A percentile compares a stretch with the other conserved stretches of the same genome.
These are phyloP conservation scores for Myopa tessellatipennis DNA, from an alignment of 2,888 invertebrate species.

Conservation along the genomic window DNA sequence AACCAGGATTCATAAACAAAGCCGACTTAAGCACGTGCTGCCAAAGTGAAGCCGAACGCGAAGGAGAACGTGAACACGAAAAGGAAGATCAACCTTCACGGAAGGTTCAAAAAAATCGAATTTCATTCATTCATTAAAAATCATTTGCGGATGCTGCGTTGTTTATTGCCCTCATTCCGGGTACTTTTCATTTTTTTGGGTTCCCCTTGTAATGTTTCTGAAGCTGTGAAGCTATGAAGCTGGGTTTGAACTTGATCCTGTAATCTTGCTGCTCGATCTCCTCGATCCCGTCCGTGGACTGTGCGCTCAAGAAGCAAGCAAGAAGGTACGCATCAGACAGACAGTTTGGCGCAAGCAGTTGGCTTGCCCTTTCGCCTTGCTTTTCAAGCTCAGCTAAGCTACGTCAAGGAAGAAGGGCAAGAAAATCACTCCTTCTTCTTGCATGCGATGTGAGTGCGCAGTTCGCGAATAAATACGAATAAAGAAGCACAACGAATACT, in stretches of 20 bases:
- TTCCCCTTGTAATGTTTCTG: conserved; percentile 41
- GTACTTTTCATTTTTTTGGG: conserved; percentile 48
- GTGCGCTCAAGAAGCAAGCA: not conserved
- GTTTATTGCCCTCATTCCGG: conserved; percentile 39
- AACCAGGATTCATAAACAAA: conserved; percentile 6
- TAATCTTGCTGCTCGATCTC: conserved; percentile 36
- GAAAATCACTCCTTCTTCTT: too few relatives aligned
- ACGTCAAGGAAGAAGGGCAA: too few relatives aligned
- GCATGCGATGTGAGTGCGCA: too few relatives aligned
- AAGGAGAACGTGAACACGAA: not conserved
- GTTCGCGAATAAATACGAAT: too few relatives aligned
- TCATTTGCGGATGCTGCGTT: conserved; percentile 37
- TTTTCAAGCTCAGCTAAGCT: not conserved
- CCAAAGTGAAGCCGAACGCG: not conserved
- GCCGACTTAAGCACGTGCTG: conserved; percentile 41
- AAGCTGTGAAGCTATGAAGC: not conserved
- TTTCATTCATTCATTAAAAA: conserved; percentile 39
- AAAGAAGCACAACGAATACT: not conserved
- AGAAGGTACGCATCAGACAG: conserved; percentile 35
- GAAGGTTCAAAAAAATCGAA: conserved; percentile 30
- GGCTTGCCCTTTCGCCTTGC: not conserved
- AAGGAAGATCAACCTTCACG: not conserved
- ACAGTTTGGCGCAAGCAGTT: conserved; percentile 38
- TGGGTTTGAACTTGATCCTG: conserved; percentile 29
- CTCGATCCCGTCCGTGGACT: conserved; percentile 14